Percentiles rank a stretch among this genome's conserved stretches.
These are phyloP conservation scores for Tetraodon nigroviridis DNA, from an alignment of 2,113 vertebrate genomes.

Conservation along the genomic window DNA sequence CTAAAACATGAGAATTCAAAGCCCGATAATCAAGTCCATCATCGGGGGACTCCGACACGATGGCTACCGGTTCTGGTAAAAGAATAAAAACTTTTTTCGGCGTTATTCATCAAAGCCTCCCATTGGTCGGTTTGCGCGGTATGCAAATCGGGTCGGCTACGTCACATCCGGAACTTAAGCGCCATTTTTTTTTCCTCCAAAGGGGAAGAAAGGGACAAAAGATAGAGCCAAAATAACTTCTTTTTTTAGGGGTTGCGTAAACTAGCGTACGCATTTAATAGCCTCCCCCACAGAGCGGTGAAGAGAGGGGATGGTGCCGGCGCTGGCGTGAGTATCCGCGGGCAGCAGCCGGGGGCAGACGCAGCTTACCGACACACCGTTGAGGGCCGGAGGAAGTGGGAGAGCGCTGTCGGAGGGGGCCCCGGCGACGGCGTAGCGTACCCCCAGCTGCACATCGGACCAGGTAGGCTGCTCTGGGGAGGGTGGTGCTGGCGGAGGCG, in stretches of 20 bases:
- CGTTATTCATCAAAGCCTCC: slow-evolving; percentile 29
- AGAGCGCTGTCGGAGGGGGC: slow-evolving; percentile 28
- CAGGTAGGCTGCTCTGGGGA: slow-evolving; percentile 39
- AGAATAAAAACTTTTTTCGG: slow-evolving; percentile 38
- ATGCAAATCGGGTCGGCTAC: slow-evolving; percentile 66
- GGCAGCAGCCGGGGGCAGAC: slow-evolving; percentile 26
- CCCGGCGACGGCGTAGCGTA: slow-evolving; percentile 49
- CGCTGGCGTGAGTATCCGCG: slow-evolving; percentile 31
- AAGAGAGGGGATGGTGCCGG: slow-evolving; percentile 24
- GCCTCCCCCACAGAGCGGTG: neutral
- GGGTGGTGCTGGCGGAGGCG: slow-evolving; percentile 23
- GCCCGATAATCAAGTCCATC: neutral
- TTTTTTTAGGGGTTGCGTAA: neutral
- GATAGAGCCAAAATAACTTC: slow-evolving; percentile 44
- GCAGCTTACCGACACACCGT: slow-evolving; percentile 39
- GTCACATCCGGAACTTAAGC: slow-evolving; percentile 76
- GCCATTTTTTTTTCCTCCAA: slow-evolving; percentile 69
- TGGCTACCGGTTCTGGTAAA: neutral
- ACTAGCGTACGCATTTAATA: too few relatives aligned
- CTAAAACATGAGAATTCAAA: slow-evolving; percentile 3
- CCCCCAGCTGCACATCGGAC: slow-evolving; percentile 20
- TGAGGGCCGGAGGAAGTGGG: slow-evolving; percentile 48
- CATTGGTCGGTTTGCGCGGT: slow-evolving; percentile 65
- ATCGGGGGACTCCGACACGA: neutral
- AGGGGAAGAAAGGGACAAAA: slow-evolving; percentile 67